Percentiles rank a stretch among this genome's conserved stretches.
Evolutionary conservation across 2,113 vertebrate genomes (phyloP).

Genomic region (Nibea coibor): DNA sequence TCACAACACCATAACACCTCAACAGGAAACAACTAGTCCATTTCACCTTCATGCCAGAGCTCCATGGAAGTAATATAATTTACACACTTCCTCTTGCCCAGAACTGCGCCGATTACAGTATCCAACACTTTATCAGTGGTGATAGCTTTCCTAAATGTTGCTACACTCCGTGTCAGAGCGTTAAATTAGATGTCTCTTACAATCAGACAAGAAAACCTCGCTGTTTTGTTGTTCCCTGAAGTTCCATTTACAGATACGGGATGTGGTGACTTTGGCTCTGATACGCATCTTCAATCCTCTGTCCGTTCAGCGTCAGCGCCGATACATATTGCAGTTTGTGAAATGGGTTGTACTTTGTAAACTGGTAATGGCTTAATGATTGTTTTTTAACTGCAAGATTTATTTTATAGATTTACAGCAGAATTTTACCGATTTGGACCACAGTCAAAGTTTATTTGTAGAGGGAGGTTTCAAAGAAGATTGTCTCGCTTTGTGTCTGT

Average conservation of each 20-base stretch:
- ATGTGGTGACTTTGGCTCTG: background rate
- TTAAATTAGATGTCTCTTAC: slow-evolving; percentile 49
- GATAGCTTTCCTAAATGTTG: slow-evolving; percentile 37
- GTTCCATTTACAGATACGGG: background rate
- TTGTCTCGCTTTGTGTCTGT: background rate
- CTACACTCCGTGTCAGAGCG: slow-evolving; percentile 11
- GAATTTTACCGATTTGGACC: slow-evolving; percentile 1
- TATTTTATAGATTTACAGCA: background rate
- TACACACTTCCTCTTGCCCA: slow-evolving; percentile 16
- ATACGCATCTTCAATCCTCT: background rate
- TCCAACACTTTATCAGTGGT: slow-evolving; percentile 32
- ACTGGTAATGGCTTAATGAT: background rate
- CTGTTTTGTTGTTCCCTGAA: slow-evolving; percentile 12
- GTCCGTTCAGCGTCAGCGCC: background rate
- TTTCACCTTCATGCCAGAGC: slow-evolving; percentile 13
- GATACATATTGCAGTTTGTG: background rate
- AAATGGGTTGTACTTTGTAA: slow-evolving; percentile 1
- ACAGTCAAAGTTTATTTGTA: background rate
- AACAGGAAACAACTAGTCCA: slow-evolving; percentile 17
- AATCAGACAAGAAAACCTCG: slow-evolving; percentile 36
- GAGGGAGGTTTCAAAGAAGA: background rate
- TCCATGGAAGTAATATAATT: slow-evolving; percentile 27
- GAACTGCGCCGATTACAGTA: slow-evolving; percentile 18
- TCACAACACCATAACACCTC: slow-evolving; percentile 3
- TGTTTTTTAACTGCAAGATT: background rate